A percentile compares a stretch with the other conserved stretches of the same genome.
Conservation (phyloP, 2,888 invertebrate genomes). For the Epistrophe grossulariae region DNA sequence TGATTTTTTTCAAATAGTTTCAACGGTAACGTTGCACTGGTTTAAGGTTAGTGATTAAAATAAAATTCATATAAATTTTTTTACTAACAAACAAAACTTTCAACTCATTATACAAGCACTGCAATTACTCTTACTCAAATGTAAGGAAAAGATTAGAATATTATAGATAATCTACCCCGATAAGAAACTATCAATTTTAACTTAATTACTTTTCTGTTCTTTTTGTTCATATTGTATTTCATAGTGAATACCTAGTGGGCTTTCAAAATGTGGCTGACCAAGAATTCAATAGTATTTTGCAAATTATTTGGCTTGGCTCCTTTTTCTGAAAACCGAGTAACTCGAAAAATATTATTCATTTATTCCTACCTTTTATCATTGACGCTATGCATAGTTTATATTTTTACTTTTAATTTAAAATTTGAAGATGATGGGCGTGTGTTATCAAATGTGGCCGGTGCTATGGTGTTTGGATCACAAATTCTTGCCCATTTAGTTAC, state of each 20-base stretch:
- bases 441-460: conserved; percentile 3
- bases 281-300: conserved; percentile 4
- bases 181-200: not conserved
- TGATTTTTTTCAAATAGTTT: no score
- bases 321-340: conserved; percentile 4
- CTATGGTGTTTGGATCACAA: conserved; percentile 15
- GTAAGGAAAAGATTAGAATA: not conserved
- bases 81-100: no score
- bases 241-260: not conserved
- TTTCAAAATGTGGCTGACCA: not conserved
- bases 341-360: not conserved
- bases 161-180: not conserved
- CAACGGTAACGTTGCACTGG: no score
- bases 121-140: not conserved
- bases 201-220: not conserved
- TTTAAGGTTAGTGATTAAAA: no score
- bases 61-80: no score
- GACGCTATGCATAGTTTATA: not conserved
- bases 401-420: not conserved
- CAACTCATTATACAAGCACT: no score
- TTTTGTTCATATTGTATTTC: not conserved
- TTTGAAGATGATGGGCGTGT: not conserved
- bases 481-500: conserved; percentile 7
- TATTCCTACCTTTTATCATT: not conserved
- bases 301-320: conserved; percentile 29